Evolutionary conservation across 2,113 vertebrate genomes (phyloP).

Genomic region (Lathamus discolor): DNA sequence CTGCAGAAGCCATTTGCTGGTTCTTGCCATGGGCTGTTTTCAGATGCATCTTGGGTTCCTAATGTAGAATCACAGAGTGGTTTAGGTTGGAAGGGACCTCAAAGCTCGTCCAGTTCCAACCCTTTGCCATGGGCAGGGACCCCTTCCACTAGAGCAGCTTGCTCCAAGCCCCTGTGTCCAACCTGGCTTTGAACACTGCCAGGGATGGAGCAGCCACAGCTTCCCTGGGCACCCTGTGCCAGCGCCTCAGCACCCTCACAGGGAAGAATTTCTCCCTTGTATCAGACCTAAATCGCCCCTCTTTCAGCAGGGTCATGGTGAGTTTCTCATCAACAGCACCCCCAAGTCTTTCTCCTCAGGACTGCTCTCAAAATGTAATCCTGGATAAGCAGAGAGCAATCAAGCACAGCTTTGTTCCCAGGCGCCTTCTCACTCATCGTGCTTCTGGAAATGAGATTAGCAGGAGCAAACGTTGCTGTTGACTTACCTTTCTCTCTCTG

Average conservation of each 20-base stretch:
- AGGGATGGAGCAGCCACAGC: neutral
- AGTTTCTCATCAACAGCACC: neutral
- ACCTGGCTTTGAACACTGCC: neutral
- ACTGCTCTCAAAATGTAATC: neutral
- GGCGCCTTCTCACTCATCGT: neutral
- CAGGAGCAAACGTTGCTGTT: neutral
- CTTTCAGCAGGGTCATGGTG: neutral
- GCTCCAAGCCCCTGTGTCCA: neutral
- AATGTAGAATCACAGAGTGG: neutral
- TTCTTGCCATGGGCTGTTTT: neutral
- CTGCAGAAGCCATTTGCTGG: neutral
- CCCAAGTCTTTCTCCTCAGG: neutral
- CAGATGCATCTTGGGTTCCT: neutral
- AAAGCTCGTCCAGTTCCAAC: neutral
- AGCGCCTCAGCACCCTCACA: neutral
- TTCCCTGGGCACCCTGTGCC: neutral
- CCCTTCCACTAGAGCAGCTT: neutral
- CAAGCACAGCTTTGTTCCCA: slow-evolving; percentile 16
- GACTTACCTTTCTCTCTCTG: neutral
- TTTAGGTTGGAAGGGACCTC: neutral
- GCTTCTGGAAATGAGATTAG: slow-evolving; percentile 48
- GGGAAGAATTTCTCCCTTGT: neutral
- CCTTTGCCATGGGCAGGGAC: neutral
- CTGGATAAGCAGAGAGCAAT: slow-evolving; percentile 14
- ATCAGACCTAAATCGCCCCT: neutral